These are phyloP conservation scores for Lycaena phlaeas DNA, from an alignment of 2,888 invertebrate genomes.

Conservation along the genomic window DNA sequence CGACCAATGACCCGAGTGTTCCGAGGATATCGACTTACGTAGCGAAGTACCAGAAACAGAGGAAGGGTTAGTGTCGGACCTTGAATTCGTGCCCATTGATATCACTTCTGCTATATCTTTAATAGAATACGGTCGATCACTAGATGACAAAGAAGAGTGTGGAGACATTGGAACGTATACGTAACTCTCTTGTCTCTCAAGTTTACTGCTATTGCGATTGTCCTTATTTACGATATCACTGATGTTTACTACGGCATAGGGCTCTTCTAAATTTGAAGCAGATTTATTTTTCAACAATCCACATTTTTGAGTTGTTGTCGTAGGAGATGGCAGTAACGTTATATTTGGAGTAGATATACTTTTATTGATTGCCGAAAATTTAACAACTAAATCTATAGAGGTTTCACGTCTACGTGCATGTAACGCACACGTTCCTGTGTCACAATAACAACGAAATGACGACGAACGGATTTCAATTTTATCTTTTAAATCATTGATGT, in stretches of 20 bases:
- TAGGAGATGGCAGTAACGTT: conserved; percentile 43
- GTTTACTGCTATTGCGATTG: conserved; percentile 21
- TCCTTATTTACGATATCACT: conserved; percentile 39
- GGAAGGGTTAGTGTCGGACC: conserved; percentile 44
- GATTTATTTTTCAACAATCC: conserved; percentile 48
- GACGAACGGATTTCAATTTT: conserved; percentile 40
- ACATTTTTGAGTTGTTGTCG: conserved; percentile 36
- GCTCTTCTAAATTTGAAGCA: conserved; percentile 53
- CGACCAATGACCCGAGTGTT: conserved; percentile 62
- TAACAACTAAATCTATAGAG: conserved; percentile 43
- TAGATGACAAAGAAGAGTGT: conserved; percentile 41
- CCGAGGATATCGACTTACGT: conserved; percentile 58
- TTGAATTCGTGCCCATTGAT: conserved; percentile 42
- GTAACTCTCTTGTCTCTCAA: conserved; percentile 21
- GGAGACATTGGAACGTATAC: conserved; percentile 44
- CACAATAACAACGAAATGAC: conserved; percentile 63
- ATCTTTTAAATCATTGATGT: conserved; percentile 38
- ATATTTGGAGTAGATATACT: conserved; percentile 65
- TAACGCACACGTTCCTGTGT: conserved; percentile 44
- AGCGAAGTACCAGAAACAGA: conserved; percentile 52
- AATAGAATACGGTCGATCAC: conserved; percentile 47
- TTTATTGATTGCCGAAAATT: conserved; percentile 58
- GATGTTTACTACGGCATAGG: conserved; percentile 46
- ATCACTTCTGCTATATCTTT: conserved; percentile 60
- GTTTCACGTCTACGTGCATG: conserved; percentile 45